Evolutionary conservation across 53 echinoderm and acorn worm genomes (phyloP), one percentile per base, ranked within the genome.

Genomic region (Holothuria scabra): DNA sequence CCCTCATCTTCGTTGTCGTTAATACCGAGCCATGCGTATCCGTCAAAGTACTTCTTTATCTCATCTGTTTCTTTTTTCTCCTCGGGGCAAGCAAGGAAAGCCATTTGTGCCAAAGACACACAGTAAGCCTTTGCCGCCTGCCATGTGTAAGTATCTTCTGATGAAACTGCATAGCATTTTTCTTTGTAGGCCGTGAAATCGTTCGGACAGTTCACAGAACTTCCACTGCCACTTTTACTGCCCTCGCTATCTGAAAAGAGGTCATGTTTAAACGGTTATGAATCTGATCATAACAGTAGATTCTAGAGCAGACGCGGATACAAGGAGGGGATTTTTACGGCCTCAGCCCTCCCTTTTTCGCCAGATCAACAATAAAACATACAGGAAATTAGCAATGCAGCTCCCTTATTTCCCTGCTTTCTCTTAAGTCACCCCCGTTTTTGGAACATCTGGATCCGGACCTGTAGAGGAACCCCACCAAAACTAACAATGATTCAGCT

Each of bases 131-230:
- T 69, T 5, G 69, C 69, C 20, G 18, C 69, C 31, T 34, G 14
- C 69, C 69, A 69, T 1, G 69, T 69, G 31, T 69, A 69, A 37
- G 69, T 69, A 29, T 69, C 69, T 8, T 69, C 69, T 22, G 21
- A 14, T 1, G 69, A 69, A 22, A 69, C 69, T 13, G 20, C 31
- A 41, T 69, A 69, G 35, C 69, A 69, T 21, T 32, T 37, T n/a
- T 34, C 34, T 34, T 69, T 69, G 69, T 69, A 41, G 0, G 32
- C 69, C n/a, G 69, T 37, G 41, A 69, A 69, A 22, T 44, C 69
- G 35, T 21, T 4, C 4, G 69, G 69, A 33, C 69, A 69, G 44
- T 3, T 19, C 35, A 69, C 69, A n/a, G 8, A 6, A 11, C 3
- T 64, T 2, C 64, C 64, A 25, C 1, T 63, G 0, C 65, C 65